These are phyloP conservation scores for Drosophila nannoptera DNA, from an alignment of 1,140 invertebrate genomes.

Conservation along the genomic window DNA sequence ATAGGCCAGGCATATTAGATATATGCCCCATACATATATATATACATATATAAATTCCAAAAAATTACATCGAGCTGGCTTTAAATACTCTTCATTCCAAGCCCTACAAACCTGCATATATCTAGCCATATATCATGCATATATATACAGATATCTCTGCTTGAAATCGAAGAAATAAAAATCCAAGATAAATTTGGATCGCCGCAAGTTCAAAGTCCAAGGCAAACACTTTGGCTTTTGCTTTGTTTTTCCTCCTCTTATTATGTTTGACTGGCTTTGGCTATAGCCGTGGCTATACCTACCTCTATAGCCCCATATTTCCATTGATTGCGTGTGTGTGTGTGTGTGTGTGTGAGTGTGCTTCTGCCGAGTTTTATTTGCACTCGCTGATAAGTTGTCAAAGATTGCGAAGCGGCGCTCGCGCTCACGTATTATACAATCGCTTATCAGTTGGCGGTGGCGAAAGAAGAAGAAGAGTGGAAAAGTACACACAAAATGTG, in stretches of 20 bases:
- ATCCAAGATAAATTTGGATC: conserved; percentile 16
- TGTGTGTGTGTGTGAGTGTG: not conserved
- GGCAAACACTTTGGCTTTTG: not conserved
- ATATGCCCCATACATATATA: too few species aligned
- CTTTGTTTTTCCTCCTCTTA: not conserved
- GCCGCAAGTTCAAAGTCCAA: conserved; percentile 23
- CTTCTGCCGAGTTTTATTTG: conserved; percentile 29
- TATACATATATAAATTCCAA: too few species aligned
- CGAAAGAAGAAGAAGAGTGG: conserved; percentile 5
- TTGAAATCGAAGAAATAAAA: conserved; percentile 17
- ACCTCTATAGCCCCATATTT: conserved; percentile 1
- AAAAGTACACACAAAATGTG: too few species aligned
- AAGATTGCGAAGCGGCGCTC: conserved; percentile 20
- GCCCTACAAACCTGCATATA: too few species aligned
- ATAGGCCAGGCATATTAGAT: too few species aligned
- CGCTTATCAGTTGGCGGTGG: conserved; percentile 31
- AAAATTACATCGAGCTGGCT: too few species aligned
- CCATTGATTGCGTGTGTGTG: not conserved
- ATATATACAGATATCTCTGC: not conserved
- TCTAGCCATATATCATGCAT: not conserved
- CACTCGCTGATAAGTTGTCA: conserved; percentile 36
- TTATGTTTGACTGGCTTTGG: not conserved
- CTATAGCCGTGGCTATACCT: not conserved
- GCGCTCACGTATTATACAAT: conserved; percentile 30
- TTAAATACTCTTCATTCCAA: too few species aligned